Evolutionary conservation across 2,888 invertebrate species (phyloP).

Genomic region (Caenorhabditis sp.): DNA sequence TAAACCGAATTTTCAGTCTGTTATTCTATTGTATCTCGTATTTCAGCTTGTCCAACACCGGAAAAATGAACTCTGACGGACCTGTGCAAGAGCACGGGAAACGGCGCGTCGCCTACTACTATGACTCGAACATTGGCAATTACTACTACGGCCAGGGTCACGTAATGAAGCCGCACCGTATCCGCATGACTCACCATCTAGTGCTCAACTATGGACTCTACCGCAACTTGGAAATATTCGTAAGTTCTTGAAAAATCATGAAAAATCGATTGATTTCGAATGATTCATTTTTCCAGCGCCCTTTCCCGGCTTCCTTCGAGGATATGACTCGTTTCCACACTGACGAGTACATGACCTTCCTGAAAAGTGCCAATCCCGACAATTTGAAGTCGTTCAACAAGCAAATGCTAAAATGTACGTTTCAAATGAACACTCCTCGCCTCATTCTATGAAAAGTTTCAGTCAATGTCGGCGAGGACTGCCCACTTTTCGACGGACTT

Average conservation of each 20-base stretch:
- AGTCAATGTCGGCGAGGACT: conserved; percentile 88
- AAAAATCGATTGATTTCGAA: conserved; percentile 11
- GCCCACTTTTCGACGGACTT: conserved; percentile 98
- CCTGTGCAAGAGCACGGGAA: conserved; percentile 73
- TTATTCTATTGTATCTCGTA: too few relatives aligned
- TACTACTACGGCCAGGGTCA: conserved; percentile 99
- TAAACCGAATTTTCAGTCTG: conserved; percentile 9
- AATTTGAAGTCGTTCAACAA: conserved; percentile 99
- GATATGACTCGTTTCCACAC: conserved; percentile 99
- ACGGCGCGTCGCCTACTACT: conserved; percentile 77
- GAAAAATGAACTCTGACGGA: conserved; percentile 53
- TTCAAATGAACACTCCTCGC: neutral
- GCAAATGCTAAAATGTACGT: conserved; percentile 96
- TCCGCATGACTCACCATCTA: conserved; percentile 99
- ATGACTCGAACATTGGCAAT: conserved; percentile 92
- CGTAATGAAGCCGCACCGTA: conserved; percentile 99
- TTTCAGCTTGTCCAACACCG: neutral
- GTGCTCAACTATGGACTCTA: conserved; percentile 98
- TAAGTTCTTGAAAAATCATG: too few relatives aligned
- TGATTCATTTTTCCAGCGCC: conserved; percentile 85
- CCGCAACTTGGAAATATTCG: conserved; percentile 99
- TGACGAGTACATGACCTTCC: conserved; percentile 97
- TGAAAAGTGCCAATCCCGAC: conserved; percentile 96
- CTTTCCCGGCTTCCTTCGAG: conserved; percentile 98
- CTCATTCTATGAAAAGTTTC: conserved; percentile 45